Conservation (phyloP, 2,888 invertebrate species). For the Drosophila parthenogenetica region DNA sequence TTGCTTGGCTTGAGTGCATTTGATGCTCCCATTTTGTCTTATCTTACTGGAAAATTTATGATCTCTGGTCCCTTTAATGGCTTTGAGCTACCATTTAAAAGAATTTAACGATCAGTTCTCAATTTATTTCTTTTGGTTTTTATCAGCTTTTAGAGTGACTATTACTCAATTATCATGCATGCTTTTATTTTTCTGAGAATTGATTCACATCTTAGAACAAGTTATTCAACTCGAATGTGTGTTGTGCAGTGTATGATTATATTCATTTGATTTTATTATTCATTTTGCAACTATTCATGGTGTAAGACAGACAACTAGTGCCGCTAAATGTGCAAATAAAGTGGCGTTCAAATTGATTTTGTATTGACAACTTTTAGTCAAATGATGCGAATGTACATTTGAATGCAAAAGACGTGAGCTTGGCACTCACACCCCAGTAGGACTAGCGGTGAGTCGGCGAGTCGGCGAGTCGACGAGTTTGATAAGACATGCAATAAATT, state of each 20-base stretch:
- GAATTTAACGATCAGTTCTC: constrained; percentile 6
- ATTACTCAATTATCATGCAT: constrained; percentile 7
- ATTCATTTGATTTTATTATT: not conserved
- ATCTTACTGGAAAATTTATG: constrained; percentile 4
- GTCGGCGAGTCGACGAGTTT: constrained; percentile 12
- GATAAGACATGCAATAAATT: constrained; percentile 76
- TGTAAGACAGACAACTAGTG: constrained; percentile 6
- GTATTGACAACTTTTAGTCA: constrained; percentile 42
- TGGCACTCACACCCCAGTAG: constrained; percentile 9
- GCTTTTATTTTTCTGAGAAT: not conserved
- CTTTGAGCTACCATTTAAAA: not conserved
- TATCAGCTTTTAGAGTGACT: constrained; percentile 8
- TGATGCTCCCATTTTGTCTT: constrained; percentile 1
- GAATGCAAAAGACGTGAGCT: constrained; percentile 47
- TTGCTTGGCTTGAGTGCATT: not conserved
- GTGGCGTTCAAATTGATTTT: constrained; percentile 47
- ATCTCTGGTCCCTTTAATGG: not conserved
- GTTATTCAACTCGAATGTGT: too few species aligned
- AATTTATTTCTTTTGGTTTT: not conserved
- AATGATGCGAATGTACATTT: constrained; percentile 36
- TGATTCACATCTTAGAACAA: not conserved
- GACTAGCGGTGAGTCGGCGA: not conserved
- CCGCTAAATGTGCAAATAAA: constrained; percentile 45
- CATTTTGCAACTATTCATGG: constrained; percentile 7
- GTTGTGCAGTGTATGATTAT: not conserved